Conservation (phyloP, 2,113 vertebrate species). For the Gymnobelideus leadbeateri region DNA sequence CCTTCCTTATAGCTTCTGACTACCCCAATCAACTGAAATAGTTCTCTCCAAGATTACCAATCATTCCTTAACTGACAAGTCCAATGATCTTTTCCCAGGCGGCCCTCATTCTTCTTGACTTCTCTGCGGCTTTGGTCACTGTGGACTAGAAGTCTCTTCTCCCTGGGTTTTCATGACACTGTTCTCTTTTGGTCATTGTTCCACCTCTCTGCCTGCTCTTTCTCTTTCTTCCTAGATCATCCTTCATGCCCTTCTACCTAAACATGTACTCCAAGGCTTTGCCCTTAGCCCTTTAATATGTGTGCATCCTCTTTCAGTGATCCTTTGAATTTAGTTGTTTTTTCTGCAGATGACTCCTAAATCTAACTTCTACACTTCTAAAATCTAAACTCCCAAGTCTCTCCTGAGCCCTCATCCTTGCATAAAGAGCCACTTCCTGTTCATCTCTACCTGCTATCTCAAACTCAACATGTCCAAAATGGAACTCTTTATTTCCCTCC, state of each 20-base stretch:
- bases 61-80: background rate
- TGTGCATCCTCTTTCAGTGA: background rate
- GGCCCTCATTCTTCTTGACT: background rate
- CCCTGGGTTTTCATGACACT: background rate
- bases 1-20: background rate
- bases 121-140: background rate
- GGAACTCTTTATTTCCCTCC: background rate
- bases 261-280: background rate
- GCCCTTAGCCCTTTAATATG: background rate
- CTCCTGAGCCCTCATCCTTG: background rate
- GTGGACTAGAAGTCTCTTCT: background rate
- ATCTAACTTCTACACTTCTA: background rate
- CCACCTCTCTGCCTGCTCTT: background rate
- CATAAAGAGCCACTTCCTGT: background rate
- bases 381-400: background rate
- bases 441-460: background rate
- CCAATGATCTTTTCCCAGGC: background rate
- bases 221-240: background rate
- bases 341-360: background rate
- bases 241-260: background rate
- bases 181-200: background rate
- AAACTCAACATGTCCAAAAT: background rate
- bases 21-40: background rate
- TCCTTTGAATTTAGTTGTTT: background rate
- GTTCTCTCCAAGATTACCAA: background rate